These are phyloP conservation scores for Thymelicus acteon DNA, from an alignment of 2,888 invertebrate genomes.

Conservation along the genomic window DNA sequence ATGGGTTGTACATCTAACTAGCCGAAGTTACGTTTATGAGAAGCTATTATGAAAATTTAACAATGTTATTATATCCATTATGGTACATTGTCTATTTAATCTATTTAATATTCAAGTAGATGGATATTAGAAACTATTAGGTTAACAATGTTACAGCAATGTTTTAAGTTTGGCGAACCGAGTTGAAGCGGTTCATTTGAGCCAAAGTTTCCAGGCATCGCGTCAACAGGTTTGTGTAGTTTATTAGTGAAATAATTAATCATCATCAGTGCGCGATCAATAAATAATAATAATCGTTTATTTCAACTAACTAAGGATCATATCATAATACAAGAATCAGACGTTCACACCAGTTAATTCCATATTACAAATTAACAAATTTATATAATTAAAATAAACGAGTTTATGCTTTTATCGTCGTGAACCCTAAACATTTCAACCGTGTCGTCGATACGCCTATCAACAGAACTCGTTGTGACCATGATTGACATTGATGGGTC, in stretches of 20 bases:
- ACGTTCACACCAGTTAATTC: no score
- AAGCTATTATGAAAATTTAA: constrained; percentile 1
- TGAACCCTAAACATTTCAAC: no score
- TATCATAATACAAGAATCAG: no score
- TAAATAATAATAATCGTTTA: no score
- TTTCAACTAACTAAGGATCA: no score
- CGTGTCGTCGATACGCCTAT: no score
- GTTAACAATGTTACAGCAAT: not conserved
- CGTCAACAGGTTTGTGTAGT: not conserved
- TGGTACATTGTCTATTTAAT: not conserved
- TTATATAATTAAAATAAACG: no score
- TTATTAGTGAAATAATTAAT: not conserved
- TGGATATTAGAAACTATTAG: constrained; percentile 3
- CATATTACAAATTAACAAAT: no score
- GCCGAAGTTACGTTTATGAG: not conserved
- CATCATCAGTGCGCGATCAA: no score
- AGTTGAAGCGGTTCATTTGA: not conserved
- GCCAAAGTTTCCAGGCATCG: not conserved
- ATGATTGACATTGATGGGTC: no score
- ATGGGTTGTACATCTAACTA: not conserved
- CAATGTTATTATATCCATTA: not conserved
- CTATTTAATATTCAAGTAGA: not conserved
- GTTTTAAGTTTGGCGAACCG: not conserved
- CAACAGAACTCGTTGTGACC: no score
- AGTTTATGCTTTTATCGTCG: no score